phyloP scores from a whole-genome alignment of 2,113 vertebrate species.

The Stegostoma tigrinum region DNA sequence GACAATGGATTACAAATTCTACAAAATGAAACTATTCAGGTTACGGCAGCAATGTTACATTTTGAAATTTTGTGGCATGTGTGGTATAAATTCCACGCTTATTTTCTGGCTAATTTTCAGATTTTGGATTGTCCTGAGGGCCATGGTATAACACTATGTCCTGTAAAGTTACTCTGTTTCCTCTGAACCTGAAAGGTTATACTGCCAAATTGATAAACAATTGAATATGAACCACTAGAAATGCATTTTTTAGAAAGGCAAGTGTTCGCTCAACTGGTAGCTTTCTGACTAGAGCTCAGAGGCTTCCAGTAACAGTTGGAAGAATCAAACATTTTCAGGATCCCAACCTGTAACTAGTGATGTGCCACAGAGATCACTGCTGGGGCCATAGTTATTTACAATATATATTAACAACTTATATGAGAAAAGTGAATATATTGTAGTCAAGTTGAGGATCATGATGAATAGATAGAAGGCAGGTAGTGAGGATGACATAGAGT shows the following conservation, averaged over 20 bases:
- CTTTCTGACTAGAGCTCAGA: no score
- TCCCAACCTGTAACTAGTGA: no score
- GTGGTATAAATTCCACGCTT: not conserved
- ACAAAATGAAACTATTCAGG: constrained; percentile 13
- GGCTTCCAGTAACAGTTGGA: no score
- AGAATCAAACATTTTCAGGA: no score
- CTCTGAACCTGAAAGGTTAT: not conserved
- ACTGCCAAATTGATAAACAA: not conserved
- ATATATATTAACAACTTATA: no score
- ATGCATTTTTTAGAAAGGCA: not conserved
- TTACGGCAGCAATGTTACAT: not conserved
- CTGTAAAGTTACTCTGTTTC: not conserved
- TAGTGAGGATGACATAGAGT: no score
- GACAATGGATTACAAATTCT: not conserved
- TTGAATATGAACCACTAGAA: not conserved
- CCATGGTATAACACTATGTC: not conserved
- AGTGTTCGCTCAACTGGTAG: not conserved
- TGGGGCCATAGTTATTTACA: no score
- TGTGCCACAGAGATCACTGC: no score
- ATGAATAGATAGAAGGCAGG: no score
- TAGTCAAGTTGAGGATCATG: no score
- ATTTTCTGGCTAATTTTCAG: not conserved
- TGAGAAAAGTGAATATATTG: no score
- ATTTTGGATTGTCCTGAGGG: not conserved
- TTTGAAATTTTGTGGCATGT: no score